These are phyloP conservation scores for Cardiocondyla obscurior DNA, from an alignment of 1,140 invertebrate genomes.

Conservation along the genomic window DNA sequence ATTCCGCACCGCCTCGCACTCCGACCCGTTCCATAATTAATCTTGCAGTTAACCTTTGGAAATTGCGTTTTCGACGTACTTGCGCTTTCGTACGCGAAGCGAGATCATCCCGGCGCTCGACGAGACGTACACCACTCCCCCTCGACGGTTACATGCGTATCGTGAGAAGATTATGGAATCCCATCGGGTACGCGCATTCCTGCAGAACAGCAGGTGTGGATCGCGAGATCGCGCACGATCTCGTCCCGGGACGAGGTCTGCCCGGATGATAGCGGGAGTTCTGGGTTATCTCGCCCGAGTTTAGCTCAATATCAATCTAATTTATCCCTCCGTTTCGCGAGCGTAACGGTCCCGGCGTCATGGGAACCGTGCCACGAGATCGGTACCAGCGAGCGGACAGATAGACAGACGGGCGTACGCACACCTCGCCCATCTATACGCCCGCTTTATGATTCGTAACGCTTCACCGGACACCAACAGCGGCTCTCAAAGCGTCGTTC, in stretches of 20 bases:
- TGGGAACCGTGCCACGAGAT: slow-evolving; percentile 70
- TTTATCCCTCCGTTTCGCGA: slow-evolving; percentile 53
- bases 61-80: slow-evolving; percentile 65
- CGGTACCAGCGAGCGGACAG: slow-evolving; percentile 41
- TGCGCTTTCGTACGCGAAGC: slow-evolving; percentile 29
- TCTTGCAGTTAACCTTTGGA: slow-evolving; percentile 69
- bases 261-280: slow-evolving; percentile 26
- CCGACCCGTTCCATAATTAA: slow-evolving; percentile 64
- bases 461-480: slow-evolving; percentile 37
- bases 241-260: slow-evolving; percentile 21
- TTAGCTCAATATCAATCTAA: slow-evolving; percentile 71
- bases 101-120: slow-evolving; percentile 30
- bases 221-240: slow-evolving; percentile 47
- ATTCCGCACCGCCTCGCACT: slow-evolving; percentile 38
- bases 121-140: slow-evolving; percentile 31
- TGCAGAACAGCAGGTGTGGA: slow-evolving; percentile 65
- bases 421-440: slow-evolving; percentile 49
- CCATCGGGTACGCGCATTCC: slow-evolving; percentile 64
- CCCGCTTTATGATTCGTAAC: slow-evolving; percentile 59
- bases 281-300: slow-evolving; percentile 53
- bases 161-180: slow-evolving; percentile 72
- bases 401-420: slow-evolving; percentile 58
- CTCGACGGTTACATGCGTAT: slow-evolving; percentile 38
- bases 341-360: slow-evolving; percentile 66
- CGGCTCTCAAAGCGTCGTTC: slow-evolving; percentile 36